phyloP scores from a whole-genome alignment of 2,797 vertebrate genomes.

The Carapus acus region DNA sequence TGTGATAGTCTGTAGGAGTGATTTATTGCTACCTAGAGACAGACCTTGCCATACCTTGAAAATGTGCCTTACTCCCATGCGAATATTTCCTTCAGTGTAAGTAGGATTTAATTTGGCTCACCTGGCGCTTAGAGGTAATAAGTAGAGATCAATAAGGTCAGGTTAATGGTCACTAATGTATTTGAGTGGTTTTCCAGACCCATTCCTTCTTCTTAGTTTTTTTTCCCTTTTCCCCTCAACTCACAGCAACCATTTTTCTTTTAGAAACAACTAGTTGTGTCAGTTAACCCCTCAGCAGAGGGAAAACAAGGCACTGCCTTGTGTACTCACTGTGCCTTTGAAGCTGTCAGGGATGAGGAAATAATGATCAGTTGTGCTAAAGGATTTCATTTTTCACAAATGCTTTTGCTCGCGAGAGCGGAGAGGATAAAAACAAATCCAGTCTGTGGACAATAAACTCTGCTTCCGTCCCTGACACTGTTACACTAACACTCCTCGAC shows the following conservation, averaged over 20 bases:
- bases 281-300: slow-evolving; percentile 8
- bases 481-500: slow-evolving; percentile 38
- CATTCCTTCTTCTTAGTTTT: slow-evolving; percentile 4
- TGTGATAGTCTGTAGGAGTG: too few relatives aligned
- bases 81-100: slow-evolving; percentile 2
- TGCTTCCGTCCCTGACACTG: slow-evolving; percentile 16
- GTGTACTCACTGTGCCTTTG: slow-evolving; percentile 1
- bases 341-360: slow-evolving; percentile 5
- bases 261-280: not conserved
- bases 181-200: slow-evolving; percentile 8
- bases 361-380: slow-evolving; percentile 3
- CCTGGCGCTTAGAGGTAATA: slow-evolving; percentile 2
- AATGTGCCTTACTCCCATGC: not conserved
- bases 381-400: slow-evolving; percentile 23
- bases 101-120: not conserved
- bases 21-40: too few relatives aligned
- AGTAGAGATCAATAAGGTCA: slow-evolving; percentile 9
- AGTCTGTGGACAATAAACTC: slow-evolving; percentile 21
- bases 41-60: too few relatives aligned
- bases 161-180: slow-evolving; percentile 1
- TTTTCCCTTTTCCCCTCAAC: not conserved
- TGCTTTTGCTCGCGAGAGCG: slow-evolving; percentile 11
- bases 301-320: slow-evolving; percentile 3
- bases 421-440: slow-evolving; percentile 14
- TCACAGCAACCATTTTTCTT: not conserved